Percentiles rank a stretch among this genome's conserved stretches.
Conservation (phyloP, 2,888 invertebrate genomes). For the Eilema griseolum region DNA sequence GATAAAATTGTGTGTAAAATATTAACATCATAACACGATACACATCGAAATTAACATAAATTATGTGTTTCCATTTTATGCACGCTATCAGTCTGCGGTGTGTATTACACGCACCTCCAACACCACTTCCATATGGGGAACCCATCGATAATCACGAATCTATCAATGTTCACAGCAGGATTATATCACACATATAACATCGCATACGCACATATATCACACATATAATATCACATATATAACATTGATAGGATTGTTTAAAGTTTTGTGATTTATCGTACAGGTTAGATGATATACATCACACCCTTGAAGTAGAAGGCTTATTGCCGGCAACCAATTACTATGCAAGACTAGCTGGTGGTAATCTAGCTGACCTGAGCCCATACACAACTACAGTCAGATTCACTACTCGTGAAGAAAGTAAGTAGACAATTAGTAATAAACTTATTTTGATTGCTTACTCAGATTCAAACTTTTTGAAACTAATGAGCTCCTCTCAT, state of each 20-base stretch:
- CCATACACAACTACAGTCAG: slow-evolving; percentile 76
- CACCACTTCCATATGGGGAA: too few relatives aligned
- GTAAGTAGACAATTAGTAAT: slow-evolving; percentile 51
- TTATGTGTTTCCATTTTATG: too few relatives aligned
- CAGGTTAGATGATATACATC: slow-evolving; percentile 78
- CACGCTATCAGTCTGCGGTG: too few relatives aligned
- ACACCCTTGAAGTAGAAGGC: slow-evolving; percentile 75
- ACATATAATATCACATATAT: too few relatives aligned
- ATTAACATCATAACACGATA: too few relatives aligned
- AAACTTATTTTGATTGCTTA: neutral
- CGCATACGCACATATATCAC: too few relatives aligned
- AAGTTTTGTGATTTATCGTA: neutral
- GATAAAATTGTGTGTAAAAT: too few relatives aligned
- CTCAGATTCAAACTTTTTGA: too few relatives aligned
- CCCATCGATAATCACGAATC: neutral
- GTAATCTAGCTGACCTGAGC: slow-evolving; percentile 81
- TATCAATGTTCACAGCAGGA: neutral
- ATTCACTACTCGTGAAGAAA: slow-evolving; percentile 83
- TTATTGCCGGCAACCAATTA: slow-evolving; percentile 79
- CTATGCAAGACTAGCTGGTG: slow-evolving; percentile 78
- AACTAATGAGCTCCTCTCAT: too few relatives aligned
- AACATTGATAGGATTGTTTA: neutral
- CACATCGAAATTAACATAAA: too few relatives aligned
- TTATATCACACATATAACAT: too few relatives aligned
- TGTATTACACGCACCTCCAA: too few relatives aligned